Base-by-base conservation (phyloP, 2,797 vertebrate genomes). In the Lerista edwardsae region DNA sequence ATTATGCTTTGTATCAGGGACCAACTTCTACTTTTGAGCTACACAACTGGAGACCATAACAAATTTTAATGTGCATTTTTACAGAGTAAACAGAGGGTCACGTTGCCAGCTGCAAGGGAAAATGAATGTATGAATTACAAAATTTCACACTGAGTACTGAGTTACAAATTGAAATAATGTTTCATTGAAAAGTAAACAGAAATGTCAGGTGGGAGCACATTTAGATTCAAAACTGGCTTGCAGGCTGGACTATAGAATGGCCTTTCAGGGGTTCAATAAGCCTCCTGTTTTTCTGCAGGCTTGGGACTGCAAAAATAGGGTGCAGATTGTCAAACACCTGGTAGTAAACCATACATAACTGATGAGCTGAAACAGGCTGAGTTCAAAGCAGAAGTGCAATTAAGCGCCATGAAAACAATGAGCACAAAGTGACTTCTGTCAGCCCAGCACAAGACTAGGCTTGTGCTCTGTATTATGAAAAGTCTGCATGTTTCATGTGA, bases 51-150 rank as follows among this genome's bases (percentile, higher is more conserved):
- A 4, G 61, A 1, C 39, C 41, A 81, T 91, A 93, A 94, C 89
- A 93, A 94, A 92, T 94, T 93, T 94, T 94, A 95, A 93, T 95
- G 91, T 89, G 90, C 90, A 92, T 95, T 95, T 85, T 92, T 94
- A 94, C 91, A 95, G 93, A 90, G 79, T 87, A 94, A 94, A 94
- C 90, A 93, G 88, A 92, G 86, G 80, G 83, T 78, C 84, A 41
- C 77, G 82, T 73, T 73, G 82, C 87, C 84, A 47, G 84, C 87
- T 79, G 80, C 77, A 90, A 83, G 39, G 69, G 6, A 91, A 86
- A 94, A 80, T 91, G 89, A 92, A 93, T 64, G 73, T 74, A 84
- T 84, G 86, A n/a, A 72, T 91, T 95, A 95, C 83, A 84, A 90
- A 95, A 93, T 88, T 64, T 36, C 90, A 92, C 90, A 91, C 59